These are phyloP conservation scores for Heliconius hortense DNA, from an alignment of 2,888 invertebrate genomes.

Conservation along the genomic window DNA sequence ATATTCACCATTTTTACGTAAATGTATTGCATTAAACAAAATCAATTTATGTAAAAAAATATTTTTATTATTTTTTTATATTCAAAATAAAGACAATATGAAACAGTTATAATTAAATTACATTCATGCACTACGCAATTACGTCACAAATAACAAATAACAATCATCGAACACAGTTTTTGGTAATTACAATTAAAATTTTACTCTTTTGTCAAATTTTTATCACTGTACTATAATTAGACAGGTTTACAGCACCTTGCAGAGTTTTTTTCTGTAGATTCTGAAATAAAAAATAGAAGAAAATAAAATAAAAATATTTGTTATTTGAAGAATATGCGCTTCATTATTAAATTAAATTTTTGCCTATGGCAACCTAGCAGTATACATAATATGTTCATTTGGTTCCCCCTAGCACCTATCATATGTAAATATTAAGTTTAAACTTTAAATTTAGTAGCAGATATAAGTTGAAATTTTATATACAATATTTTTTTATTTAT, in stretches of 20 bases:
- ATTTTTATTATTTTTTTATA: constrained; percentile 25
- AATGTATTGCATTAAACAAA: background rate
- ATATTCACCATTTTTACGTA: background rate
- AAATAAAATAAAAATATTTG: background rate
- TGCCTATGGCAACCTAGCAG: background rate
- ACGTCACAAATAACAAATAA: constrained; percentile 37
- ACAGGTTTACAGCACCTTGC: constrained; percentile 84
- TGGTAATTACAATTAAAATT: constrained; percentile 30
- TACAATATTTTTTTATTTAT: background rate
- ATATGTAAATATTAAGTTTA: no score
- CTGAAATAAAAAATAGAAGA: constrained; percentile 62
- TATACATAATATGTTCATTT: no score
- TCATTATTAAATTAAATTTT: background rate
- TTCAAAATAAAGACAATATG: constrained; percentile 23
- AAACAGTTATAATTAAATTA: constrained; percentile 34
- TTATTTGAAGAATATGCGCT: background rate
- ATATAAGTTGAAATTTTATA: background rate
- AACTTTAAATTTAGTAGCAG: background rate
- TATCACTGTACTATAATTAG: constrained; percentile 83
- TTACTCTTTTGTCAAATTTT: constrained; percentile 64
- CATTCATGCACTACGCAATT: constrained; percentile 35
- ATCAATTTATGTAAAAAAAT: constrained; percentile 4
- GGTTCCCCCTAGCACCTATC: no score
- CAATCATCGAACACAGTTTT: constrained; percentile 36
- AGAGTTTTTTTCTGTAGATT: constrained; percentile 86